Evolutionary conservation across 2,888 invertebrate genomes (phyloP), one percentile per base, ranked within the genome.

Genomic region (Nyleta sp.): DNA sequence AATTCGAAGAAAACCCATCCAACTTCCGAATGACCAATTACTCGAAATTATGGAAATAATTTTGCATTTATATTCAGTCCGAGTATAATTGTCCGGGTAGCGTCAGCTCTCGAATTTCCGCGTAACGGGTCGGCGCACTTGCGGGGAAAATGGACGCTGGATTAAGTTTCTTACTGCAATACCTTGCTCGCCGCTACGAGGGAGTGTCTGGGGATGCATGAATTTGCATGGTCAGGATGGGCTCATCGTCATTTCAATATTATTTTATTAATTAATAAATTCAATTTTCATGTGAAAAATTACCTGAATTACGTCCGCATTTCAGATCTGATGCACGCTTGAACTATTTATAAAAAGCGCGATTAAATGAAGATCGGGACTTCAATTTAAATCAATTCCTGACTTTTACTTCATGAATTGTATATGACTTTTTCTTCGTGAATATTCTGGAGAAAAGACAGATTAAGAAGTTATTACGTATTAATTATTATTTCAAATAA

Each of bases 221-320:
- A 82, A 86, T 84, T 84, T 86, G 76, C 83, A 85, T 85, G 80
- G 46, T 67, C 71, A 60, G 64, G 67, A 70, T 59, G 78, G 80
- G 83, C 81, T 83, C 81, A 82, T 83, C 79, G 83, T 35, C 33
- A 46, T 20, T 44, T 48, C 17, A 38, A n/a, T 60, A 46, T 24
- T 20, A 46, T 60, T 60, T 46, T 46, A 18, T 20, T 46, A 20
- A n/a, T 46, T 46, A 17, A 46, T 46, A 22, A 10, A 46, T 46
- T 8, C n/a, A 46, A 22, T 11, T 18, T 46, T 18, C 22, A 11
- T 46, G 46, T n/a, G n/a, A 38, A 38, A 38, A 38, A 38, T 2
- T 38, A 11, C 28, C 28, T 7, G 8, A 28, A 10, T 28, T 28
- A 10, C 28, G 1, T 5, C 8, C 8, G 28, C 7, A 10, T 28